Evolutionary conservation across 2,888 invertebrate species (phyloP), one percentile per base, ranked within the genome.

Genomic region (Tolmerus cingulatus): DNA sequence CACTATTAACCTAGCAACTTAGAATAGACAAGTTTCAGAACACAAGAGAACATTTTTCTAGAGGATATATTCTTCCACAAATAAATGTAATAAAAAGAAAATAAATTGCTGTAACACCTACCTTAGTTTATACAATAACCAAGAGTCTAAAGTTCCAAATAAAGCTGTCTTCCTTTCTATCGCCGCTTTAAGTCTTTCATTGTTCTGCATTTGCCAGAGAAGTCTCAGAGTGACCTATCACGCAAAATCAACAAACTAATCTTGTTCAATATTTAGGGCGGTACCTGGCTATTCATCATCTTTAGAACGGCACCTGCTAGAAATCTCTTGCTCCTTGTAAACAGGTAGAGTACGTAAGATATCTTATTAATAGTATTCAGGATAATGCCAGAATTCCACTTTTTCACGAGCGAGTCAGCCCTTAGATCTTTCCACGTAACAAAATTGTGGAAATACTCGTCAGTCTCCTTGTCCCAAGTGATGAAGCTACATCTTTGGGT

Each of bases 391-490:
- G 94, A 92, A 91, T 97, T 97, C 96, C 97, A 97, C 90, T 95
- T 93, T 88, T 95, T 94, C 0, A 97, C 97, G 87, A 96, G 92
- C 66, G 94, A 92, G 90, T 96, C 95, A 27, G 97, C 96, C 86
- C 98, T 94, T 88, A 96, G 91, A 92, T 98, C 98, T 91, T 97
- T 97, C 98, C 98, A 98, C 23, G 97, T 96, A 89, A 98, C 96
- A 89, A 98, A 96, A 90, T 96, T 96, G 91, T 97, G 97, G 92
- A 96, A 97, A 37, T 96, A 95, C 90, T 94, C 94, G 1, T 96
- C 96, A 14, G 96, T 96, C 81, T 93, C 93, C 90, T 94, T 94
- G 90, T 97, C 96, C 98, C 98, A 98, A 4, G 96, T 96, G 1
- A 96, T 94, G 91, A 98, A 97, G 51, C 96, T 97, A 89, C 96